These are phyloP conservation scores for Drosophila seguyi DNA, from an alignment of 1,140 invertebrate species.

Conservation along the genomic window DNA sequence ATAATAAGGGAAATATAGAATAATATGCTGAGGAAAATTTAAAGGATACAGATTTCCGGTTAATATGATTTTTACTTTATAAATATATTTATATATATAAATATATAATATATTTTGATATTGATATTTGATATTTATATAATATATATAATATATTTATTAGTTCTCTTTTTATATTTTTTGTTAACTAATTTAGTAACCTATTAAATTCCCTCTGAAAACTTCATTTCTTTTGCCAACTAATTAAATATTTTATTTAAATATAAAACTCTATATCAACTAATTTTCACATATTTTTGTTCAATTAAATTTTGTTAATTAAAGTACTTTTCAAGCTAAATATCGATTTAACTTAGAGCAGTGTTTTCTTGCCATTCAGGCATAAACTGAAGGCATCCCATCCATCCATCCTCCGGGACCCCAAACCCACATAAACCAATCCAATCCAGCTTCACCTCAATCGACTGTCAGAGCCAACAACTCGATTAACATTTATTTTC, in stretches of 20 bases:
- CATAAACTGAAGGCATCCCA: neutral
- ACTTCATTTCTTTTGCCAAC: neutral
- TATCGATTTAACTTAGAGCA: neutral
- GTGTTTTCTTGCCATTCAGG: neutral
- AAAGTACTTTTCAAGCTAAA: neutral
- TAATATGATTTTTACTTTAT: no score
- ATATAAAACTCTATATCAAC: no score
- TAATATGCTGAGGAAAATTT: neutral
- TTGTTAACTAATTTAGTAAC: neutral
- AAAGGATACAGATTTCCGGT: neutral
- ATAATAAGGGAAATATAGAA: neutral
- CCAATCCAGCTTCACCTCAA: conserved; percentile 34
- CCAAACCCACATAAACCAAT: conserved; percentile 34
- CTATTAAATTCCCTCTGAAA: neutral
- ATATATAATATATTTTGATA: no score
- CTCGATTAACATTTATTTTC: conserved; percentile 51
- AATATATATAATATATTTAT: no score
- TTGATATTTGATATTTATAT: no score
- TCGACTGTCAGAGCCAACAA: conserved; percentile 40
- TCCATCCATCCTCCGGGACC: neutral
- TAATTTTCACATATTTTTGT: neutral
- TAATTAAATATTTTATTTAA: neutral
- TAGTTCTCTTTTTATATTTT: neutral
- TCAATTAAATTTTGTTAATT: neutral
- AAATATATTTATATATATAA: no score